These are phyloP conservation scores for Saccostrea echinata DNA, from an alignment of 1,140 invertebrate genomes.

Conservation along the genomic window DNA sequence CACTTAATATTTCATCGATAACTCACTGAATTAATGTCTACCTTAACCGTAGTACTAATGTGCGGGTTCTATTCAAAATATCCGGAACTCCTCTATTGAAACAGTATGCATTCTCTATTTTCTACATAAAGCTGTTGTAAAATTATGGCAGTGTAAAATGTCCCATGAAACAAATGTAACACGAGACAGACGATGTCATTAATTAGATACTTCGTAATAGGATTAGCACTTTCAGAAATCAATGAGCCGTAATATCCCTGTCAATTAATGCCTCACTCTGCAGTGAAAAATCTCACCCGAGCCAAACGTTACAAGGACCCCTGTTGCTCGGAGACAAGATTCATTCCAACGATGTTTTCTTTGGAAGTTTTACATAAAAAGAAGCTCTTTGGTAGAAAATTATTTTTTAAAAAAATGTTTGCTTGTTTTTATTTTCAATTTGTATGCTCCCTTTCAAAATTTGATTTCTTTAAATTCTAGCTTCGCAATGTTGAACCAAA, in stretches of 20 bases:
- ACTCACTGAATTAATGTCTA: not conserved
- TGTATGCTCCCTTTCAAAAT: too few relatives aligned
- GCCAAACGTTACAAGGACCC: constrained; percentile 18
- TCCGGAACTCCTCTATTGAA: not conserved
- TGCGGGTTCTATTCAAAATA: not conserved
- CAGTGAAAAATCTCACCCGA: not conserved
- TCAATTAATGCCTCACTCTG: not conserved
- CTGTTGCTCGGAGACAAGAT: constrained; percentile 15
- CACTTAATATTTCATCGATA: not conserved
- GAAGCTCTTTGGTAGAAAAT: not conserved
- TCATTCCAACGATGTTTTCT: not conserved
- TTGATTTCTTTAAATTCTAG: too few relatives aligned
- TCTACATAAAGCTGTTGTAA: not conserved
- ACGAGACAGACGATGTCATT: not conserved
- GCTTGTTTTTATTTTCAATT: too few relatives aligned
- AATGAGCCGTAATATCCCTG: not conserved
- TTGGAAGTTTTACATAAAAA: not conserved
- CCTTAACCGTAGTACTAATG: not conserved
- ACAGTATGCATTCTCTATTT: not conserved
- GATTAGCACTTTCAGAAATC: constrained; percentile 26
- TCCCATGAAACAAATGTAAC: not conserved
- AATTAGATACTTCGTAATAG: constrained; percentile 13
- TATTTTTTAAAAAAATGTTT: too few relatives aligned
- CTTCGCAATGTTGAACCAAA: too few relatives aligned
- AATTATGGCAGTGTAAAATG: not conserved